A percentile compares a stretch with the other conserved stretches of the same genome.
Conservation (phyloP, 2,888 invertebrate genomes). For the Laothoe populi region DNA sequence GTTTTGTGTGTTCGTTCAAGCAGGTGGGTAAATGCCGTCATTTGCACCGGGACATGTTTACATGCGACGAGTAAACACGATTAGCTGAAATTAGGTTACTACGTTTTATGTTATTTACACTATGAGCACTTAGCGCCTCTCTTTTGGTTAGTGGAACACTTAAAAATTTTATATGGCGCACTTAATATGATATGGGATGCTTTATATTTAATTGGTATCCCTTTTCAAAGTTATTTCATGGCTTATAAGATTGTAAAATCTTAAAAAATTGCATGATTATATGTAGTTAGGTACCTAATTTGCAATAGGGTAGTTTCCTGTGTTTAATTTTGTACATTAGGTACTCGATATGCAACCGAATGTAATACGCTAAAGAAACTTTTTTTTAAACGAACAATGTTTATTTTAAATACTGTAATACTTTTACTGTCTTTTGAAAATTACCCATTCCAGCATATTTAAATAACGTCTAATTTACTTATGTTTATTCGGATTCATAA, state of each 20-base stretch:
- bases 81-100: slow-evolving; percentile 80
- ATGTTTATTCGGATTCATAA: no score
- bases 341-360: no score
- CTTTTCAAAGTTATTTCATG: neutral
- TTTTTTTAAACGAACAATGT: no score
- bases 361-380: no score
- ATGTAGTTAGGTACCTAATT: neutral
- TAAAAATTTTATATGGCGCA: slow-evolving; percentile 21
- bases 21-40: slow-evolving; percentile 60
- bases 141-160: slow-evolving; percentile 24
- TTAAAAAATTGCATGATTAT: neutral
- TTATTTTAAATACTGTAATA: no score
- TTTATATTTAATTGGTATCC: neutral
- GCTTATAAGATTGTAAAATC: neutral
- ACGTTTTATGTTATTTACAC: slow-evolving; percentile 73
- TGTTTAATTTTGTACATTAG: no score
- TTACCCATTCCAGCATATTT: no score
- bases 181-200: slow-evolving; percentile 11
- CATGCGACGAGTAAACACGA: slow-evolving; percentile 73
- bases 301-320: no score
- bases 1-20: slow-evolving; percentile 40
- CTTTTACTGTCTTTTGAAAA: no score
- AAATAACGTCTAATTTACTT: no score
- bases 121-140: slow-evolving; percentile 31
- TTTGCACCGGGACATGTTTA: slow-evolving; percentile 73